Percentiles rank a stretch among this genome's conserved stretches.
Evolutionary conservation across 2,113 vertebrate species (phyloP).

Genomic region (Mirza zaza): DNA sequence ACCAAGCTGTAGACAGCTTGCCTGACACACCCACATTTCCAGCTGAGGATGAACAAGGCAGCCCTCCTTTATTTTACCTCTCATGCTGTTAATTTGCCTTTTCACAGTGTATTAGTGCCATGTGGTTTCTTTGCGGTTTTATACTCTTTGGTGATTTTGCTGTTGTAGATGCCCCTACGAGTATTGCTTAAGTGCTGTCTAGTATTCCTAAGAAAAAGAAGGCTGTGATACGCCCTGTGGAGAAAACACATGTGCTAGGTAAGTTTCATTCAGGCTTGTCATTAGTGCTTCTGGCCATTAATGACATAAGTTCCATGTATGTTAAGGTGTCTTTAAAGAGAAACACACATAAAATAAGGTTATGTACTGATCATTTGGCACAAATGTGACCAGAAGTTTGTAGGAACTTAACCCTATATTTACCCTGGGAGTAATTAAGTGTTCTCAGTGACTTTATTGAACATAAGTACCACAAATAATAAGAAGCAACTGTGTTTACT

Average conservation of each 20-base stretch:
- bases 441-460: background rate
- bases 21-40: background rate
- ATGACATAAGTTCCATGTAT: background rate
- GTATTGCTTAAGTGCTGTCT: background rate
- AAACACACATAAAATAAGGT: background rate
- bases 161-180: background rate
- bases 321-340: constrained; percentile 5
- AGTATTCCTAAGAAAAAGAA: background rate
- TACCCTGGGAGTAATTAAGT: background rate
- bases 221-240: background rate
- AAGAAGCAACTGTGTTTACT: background rate
- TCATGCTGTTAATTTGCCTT: background rate
- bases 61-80: background rate
- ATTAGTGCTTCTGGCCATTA: background rate
- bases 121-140: background rate
- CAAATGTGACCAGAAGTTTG: background rate
- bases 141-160: background rate
- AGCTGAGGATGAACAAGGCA: background rate
- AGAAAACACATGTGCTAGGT: background rate
- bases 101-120: background rate
- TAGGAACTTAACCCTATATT: background rate
- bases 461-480: background rate
- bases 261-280: background rate
- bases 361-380: background rate
- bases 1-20: background rate